phyloP scores from a whole-genome alignment of 2,113 vertebrate genomes.

The Chaenogobius annularis region DNA sequence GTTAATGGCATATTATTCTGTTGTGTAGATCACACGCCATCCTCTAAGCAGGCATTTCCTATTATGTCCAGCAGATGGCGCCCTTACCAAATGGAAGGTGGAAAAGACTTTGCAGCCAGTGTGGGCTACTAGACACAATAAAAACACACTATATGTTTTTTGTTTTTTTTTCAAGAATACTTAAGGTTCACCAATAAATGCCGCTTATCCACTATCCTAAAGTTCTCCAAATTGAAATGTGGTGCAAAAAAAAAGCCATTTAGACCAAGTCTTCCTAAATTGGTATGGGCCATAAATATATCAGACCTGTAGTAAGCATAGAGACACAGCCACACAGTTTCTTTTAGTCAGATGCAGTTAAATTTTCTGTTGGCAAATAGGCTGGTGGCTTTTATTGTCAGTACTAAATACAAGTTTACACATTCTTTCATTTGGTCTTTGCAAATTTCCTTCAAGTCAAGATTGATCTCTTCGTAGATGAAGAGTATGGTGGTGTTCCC shows the following conservation, averaged over 20 bases:
- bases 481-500: neutral
- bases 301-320: neutral
- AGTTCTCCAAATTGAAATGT: neutral
- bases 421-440: neutral
- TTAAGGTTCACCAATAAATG: too few relatives aligned
- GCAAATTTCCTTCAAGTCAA: neutral
- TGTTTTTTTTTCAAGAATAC: too few relatives aligned
- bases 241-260: neutral
- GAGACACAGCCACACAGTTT: neutral
- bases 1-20: neutral
- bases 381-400: too few relatives aligned
- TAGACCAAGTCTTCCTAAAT: too few relatives aligned
- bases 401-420: neutral
- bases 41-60: neutral
- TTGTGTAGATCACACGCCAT: too few relatives aligned
- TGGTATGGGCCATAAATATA: neutral
- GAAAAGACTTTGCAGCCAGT: constrained; percentile 1
- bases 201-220: neutral
- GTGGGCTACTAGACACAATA: too few relatives aligned
- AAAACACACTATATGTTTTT: too few relatives aligned
- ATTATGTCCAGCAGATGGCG: constrained; percentile 55
- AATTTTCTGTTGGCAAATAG: too few relatives aligned
- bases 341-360: neutral
- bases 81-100: constrained; percentile 2
- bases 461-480: neutral